Conservation (phyloP, 2,888 invertebrate genomes). For the Melanotus villosus region DNA sequence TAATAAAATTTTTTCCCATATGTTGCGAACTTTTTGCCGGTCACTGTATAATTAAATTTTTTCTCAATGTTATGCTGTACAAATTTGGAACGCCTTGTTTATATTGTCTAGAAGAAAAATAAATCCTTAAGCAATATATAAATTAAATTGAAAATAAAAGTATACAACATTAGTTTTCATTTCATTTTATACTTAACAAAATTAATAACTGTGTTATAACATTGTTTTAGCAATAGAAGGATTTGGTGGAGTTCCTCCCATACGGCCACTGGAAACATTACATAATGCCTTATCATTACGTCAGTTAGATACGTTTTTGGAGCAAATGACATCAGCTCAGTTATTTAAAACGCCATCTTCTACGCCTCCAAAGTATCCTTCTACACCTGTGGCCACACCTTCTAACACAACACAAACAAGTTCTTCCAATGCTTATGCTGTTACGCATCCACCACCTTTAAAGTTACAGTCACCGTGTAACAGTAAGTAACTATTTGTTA, state of each 20-base stretch:
- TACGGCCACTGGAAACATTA: constrained; percentile 96
- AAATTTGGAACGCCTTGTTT: no score
- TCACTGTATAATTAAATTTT: no score
- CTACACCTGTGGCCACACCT: constrained; percentile 70
- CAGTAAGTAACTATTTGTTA: no score
- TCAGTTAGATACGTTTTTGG: constrained; percentile 92
- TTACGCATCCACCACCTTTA: constrained; percentile 59
- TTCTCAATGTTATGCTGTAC: no score
- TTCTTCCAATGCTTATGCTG: constrained; percentile 4
- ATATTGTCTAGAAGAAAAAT: no score
- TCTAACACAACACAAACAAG: constrained; percentile 50
- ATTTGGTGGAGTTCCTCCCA: constrained; percentile 94
- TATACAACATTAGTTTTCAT: no score
- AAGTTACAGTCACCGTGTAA: constrained; percentile 69
- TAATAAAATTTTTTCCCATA: no score
- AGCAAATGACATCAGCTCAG: constrained; percentile 85
- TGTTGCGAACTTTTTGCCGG: no score
- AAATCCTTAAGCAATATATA: no score
- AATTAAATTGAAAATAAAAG: no score
- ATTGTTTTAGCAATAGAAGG: constrained; percentile 82
- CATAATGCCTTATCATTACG: constrained; percentile 96
- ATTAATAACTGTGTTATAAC: no score
- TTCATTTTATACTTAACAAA: no score
- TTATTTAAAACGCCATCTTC: constrained; percentile 82
- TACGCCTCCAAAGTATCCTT: constrained; percentile 78